These are phyloP conservation scores for Drosophila antonietae DNA, from an alignment of 2,888 invertebrate species.

Conservation along the genomic window DNA sequence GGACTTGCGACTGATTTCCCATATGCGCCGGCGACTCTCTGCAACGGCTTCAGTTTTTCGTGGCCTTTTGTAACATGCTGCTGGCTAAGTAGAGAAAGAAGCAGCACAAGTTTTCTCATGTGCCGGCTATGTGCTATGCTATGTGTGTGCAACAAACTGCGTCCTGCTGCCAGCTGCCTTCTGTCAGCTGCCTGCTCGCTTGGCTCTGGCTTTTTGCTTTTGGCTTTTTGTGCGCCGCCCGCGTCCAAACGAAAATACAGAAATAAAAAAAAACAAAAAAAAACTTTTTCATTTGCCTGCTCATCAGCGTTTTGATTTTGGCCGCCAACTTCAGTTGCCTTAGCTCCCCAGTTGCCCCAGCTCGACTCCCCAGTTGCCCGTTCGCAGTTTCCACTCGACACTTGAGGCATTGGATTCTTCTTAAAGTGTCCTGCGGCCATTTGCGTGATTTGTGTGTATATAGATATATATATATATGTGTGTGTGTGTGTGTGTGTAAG, in stretches of 20 bases:
- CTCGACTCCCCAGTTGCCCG: conserved; percentile 17
- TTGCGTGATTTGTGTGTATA: conserved; percentile 80
- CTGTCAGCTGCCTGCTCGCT: conserved; percentile 2
- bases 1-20: conserved; percentile 78
- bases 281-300: conserved; percentile 82
- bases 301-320: conserved; percentile 83
- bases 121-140: conserved; percentile 22
- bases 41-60: conserved; percentile 51
- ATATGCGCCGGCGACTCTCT: conserved; percentile 66
- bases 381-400: conserved; percentile 52
- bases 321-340: conserved; percentile 47
- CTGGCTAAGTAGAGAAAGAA: conserved; percentile 47
- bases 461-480: no score
- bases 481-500: conserved; percentile 33
- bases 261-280: conserved; percentile 36
- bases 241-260: conserved; percentile 38
- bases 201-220: conserved; percentile 48
- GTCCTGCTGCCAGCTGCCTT: conserved; percentile 26
- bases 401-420: conserved; percentile 82
- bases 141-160: conserved; percentile 49
- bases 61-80: conserved; percentile 62
- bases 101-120: conserved; percentile 26
- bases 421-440: conserved; percentile 82
- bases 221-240: conserved; percentile 58
- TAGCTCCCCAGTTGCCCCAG: conserved; percentile 6